These are phyloP conservation scores for Nematolebias whitei DNA, from an alignment of 2,113 vertebrate species.

Conservation along the genomic window DNA sequence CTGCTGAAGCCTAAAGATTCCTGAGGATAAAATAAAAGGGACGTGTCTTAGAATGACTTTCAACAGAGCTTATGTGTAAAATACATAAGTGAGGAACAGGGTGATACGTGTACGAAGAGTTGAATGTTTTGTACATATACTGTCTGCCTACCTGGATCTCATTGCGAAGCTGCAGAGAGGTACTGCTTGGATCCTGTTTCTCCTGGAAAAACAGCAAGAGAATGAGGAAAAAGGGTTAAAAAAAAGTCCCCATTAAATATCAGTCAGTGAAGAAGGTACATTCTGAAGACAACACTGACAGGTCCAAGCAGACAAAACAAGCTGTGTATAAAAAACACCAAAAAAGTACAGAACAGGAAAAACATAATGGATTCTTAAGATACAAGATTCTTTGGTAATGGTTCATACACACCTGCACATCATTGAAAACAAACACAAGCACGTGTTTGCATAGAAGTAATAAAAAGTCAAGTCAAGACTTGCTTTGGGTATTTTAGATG, in stretches of 20 bases:
- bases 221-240: conserved; percentile 10
- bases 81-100: neutral
- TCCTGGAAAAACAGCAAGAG: conserved; percentile 80
- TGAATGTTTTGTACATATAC: neutral
- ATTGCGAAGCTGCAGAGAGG: conserved; percentile 89
- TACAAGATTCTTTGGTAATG: neutral
- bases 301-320: neutral
- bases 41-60: conserved; percentile 8
- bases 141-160: conserved; percentile 88
- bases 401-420: conserved; percentile 41
- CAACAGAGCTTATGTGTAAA: neutral
- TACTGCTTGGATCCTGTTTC: conserved; percentile 86
- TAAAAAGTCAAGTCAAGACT: conserved; percentile 9
- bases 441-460: conserved; percentile 17
- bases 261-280: neutral
- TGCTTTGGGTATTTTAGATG: neutral
- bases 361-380: conserved; percentile 19
- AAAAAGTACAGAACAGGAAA: neutral
- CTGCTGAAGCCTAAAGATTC: conserved; percentile 93
- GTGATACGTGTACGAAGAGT: neutral
- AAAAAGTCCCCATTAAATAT: conserved; percentile 20
- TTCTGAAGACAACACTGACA: neutral
- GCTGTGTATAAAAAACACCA: neutral
- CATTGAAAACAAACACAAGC: conserved; percentile 45
- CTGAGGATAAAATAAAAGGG: conserved; percentile 73